Percentiles rank a stretch among this genome's conserved stretches.
phyloP scores from a whole-genome alignment of 2,113 vertebrate species.

The Bubo bubo region DNA sequence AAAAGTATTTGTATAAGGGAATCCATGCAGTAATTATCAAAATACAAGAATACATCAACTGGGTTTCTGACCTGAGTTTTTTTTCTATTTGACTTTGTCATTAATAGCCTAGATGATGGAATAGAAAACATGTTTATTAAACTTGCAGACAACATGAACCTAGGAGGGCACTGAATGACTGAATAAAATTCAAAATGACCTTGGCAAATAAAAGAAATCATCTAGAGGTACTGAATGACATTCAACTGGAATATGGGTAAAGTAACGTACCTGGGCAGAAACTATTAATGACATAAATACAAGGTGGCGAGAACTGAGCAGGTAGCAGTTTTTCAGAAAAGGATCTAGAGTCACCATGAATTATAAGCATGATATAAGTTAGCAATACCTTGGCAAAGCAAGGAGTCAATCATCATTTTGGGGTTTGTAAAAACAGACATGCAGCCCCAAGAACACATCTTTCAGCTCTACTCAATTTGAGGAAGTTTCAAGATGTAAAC shows the following conservation, averaged over 20 bases:
- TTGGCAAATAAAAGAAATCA: neutral
- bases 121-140: conserved; percentile 27
- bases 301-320: neutral
- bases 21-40: neutral
- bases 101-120: neutral
- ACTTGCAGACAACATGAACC: neutral
- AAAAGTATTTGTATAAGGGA: neutral
- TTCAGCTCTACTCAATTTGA: neutral
- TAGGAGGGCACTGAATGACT: neutral
- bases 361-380: neutral
- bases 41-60: neutral
- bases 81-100: neutral
- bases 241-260: neutral
- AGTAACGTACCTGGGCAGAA: neutral
- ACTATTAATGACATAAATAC: neutral
- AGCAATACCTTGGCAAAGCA: neutral
- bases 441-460: neutral
- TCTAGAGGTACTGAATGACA: neutral
- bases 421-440: neutral
- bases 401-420: neutral
- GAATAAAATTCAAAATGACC: conserved; percentile 8
- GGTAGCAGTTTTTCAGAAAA: neutral
- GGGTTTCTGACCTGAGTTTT: conserved; percentile 6
- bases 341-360: neutral
- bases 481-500: neutral